Evolutionary conservation across 92 coral and sea anemone species (phyloP).

Genomic region (Palythoa grandiflora): DNA sequence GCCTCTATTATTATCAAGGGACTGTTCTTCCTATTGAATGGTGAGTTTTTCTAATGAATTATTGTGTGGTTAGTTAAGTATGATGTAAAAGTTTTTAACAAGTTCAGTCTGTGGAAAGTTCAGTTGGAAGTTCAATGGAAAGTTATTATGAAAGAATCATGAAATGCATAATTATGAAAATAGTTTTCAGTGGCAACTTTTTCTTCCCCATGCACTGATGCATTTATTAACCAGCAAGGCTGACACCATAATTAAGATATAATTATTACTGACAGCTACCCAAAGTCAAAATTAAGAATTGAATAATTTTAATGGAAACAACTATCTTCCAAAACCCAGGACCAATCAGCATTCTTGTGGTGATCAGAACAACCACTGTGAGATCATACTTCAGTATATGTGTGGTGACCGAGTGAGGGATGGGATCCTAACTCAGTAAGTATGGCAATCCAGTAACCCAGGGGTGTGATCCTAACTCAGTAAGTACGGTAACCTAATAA

Average conservation of each 20-base stretch:
- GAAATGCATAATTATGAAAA: no score
- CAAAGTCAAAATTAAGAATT: no score
- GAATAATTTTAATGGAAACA: no score
- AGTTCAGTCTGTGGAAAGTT: no score
- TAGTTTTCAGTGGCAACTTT: no score
- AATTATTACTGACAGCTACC: no score
- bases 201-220: no score
- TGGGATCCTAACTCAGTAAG: constrained; percentile 90
- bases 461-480: not conserved
- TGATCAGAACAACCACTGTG: constrained; percentile 91
- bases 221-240: no score
- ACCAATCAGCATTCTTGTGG: constrained; percentile 98
- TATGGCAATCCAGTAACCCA: not conserved
- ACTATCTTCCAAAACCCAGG: constrained; percentile 54
- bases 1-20: constrained; percentile 89
- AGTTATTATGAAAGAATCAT: no score
- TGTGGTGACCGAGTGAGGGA: constrained; percentile 88
- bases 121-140: no score
- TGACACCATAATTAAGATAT: no score
- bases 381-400: constrained; percentile 93
- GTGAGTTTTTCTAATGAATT: constrained; percentile 29
- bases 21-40: constrained; percentile 91
- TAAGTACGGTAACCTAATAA: not conserved
- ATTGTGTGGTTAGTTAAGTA: no score
- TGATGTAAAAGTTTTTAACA: not conserved